Base-by-base conservation (phyloP, 2,888 invertebrate genomes). In the Tillus elongatus region DNA sequence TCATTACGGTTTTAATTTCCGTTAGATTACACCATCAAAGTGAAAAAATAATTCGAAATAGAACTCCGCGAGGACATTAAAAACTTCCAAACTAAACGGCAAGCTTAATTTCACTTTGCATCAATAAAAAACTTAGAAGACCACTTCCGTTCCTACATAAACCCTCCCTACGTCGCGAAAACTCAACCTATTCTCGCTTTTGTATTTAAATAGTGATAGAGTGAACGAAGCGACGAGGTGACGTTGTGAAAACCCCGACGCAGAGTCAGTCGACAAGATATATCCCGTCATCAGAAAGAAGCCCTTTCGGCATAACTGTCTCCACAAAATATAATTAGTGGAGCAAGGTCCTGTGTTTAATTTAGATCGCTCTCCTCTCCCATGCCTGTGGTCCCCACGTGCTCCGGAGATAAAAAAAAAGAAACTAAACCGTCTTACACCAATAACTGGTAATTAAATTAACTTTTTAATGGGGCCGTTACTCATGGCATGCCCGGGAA, bases 381-480 rank as follows among this genome's bases (percentile, higher is more conserved):
- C 15, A 13, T 14, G n/a, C 33, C 13, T 16, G 16, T 15, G 30
- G 29, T 30, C 46, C 49, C 50, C 50, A 49, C 45, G 49, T 47
- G 53, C 49, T 49, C 47, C 33, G 43, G 41, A 52, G 53, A 52
- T 53, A 52, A 53, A 53, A 52, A 46, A 50, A 47, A 51, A 19
- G n/a, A 49, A 49, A 42, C 48, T 47, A 46, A 46, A 49, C 50
- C 53, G 57, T 51, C 57, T 58, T 58, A 58, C 57, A 58, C 57
- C 58, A 58, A 60, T 60, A 60, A 57, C 55, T 55, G 55, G 53
- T 60, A 58, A 61, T 61, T 60, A 58, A 60, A 61, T 61, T 58
- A 59, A 58, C 56, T 57, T 59, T 58, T 61, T 60, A 59, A 59
- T 58, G 58, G 51, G 46, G 47, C 51, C 50, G 49, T 54, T 56